Percentiles rank a stretch among this genome's conserved stretches.
Evolutionary conservation across 1,140 invertebrate genomes (phyloP).

Genomic region (Bombus picipes): DNA sequence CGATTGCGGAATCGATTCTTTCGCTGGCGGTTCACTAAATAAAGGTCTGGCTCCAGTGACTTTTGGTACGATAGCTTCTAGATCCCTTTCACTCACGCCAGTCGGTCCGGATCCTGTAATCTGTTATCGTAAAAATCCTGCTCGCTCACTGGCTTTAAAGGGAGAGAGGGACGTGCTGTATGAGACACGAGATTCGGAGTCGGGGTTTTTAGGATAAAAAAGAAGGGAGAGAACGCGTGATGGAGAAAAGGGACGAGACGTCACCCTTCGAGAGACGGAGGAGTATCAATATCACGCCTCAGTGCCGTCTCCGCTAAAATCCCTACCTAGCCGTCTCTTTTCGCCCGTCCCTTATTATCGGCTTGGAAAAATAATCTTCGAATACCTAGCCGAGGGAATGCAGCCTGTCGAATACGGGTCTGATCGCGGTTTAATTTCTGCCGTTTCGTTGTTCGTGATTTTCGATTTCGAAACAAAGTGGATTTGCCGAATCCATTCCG

Average conservation of each 20-base stretch:
- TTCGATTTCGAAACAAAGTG: not conserved
- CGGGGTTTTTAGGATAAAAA: slow-evolving; percentile 27
- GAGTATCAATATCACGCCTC: slow-evolving; percentile 79
- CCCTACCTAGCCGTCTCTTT: slow-evolving; percentile 51
- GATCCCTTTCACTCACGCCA: slow-evolving; percentile 58
- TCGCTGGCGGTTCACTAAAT: not conserved
- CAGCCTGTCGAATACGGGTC: not conserved
- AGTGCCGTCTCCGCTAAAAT: slow-evolving; percentile 67
- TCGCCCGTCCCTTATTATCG: slow-evolving; percentile 71
- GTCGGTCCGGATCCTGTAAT: slow-evolving; percentile 62
- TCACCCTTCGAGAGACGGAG: slow-evolving; percentile 73
- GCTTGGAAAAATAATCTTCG: slow-evolving; percentile 74
- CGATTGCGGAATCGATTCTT: slow-evolving; percentile 36
- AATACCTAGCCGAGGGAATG: slow-evolving; percentile 47
- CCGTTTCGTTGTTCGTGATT: slow-evolving; percentile 9
- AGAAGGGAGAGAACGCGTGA: not conserved
- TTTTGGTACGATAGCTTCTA: slow-evolving; percentile 52
- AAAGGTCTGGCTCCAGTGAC: slow-evolving; percentile 32
- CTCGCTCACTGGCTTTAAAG: slow-evolving; percentile 64
- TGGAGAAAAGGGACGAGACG: slow-evolving; percentile 61
- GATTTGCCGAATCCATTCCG: not conserved
- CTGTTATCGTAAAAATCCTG: slow-evolving; percentile 76
- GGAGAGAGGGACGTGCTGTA: slow-evolving; percentile 21
- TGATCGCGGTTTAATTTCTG: slow-evolving; percentile 55
- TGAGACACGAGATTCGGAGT: slow-evolving; percentile 40